Conservation (phyloP, 2,113 vertebrate genomes). For the Delphinus delphis region DNA sequence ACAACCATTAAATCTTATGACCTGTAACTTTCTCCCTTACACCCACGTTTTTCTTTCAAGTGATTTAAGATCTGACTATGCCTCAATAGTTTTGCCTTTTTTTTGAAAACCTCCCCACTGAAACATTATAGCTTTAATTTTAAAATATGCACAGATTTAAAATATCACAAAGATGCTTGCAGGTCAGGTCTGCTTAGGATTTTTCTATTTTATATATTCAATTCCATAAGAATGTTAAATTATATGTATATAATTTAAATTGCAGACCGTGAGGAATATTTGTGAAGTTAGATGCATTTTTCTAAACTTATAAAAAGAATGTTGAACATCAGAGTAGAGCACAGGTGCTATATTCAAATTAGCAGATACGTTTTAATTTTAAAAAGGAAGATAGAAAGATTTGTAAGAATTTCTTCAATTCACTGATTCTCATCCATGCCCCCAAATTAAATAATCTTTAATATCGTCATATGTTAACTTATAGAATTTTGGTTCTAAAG, state of each 20-base stretch:
- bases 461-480: conserved; percentile 1
- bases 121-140: conserved; percentile 36
- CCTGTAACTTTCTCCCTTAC: conserved; percentile 37
- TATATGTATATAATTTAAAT: conserved; percentile 19
- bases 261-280: not conserved
- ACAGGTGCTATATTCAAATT: conserved; percentile 10
- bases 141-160: not conserved
- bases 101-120: not conserved
- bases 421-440: not conserved
- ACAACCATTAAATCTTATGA: conserved; percentile 41
- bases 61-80: conserved; percentile 61
- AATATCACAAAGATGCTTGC: not conserved
- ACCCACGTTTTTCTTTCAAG: conserved; percentile 30
- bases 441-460: conserved; percentile 26
- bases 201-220: conserved; percentile 39
- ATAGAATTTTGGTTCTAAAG: not conserved
- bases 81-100: not conserved
- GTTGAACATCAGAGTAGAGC: not conserved
- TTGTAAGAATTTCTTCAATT: conserved; percentile 50
- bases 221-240: conserved; percentile 37
- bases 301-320: conserved; percentile 27
- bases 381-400: conserved; percentile 1
- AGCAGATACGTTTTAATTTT: conserved; percentile 33
- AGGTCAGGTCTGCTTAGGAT: not conserved
- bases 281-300: conserved; percentile 46